These are phyloP conservation scores for Xiphorhynchus elegans DNA, from an alignment of 2,113 vertebrate genomes.

Conservation along the genomic window DNA sequence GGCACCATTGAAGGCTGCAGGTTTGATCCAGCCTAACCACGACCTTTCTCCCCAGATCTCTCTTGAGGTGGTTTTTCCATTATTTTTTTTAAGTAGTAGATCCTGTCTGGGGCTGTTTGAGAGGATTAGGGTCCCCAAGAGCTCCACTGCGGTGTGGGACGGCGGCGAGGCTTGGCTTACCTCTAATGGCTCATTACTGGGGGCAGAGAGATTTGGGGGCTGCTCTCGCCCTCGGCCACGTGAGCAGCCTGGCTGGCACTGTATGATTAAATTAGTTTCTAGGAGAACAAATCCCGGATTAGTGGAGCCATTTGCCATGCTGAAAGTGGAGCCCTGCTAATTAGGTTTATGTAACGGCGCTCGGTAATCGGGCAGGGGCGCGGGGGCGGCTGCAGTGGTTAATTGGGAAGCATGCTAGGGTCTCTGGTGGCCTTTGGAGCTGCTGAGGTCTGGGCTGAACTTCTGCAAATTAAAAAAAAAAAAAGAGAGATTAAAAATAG, in stretches of 20 bases:
- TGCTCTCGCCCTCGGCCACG: background rate
- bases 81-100: rapidly evolving
- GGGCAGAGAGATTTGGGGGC: background rate
- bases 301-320: background rate
- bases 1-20: rapidly evolving
- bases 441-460: background rate
- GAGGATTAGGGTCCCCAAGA: background rate
- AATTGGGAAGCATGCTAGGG: background rate
- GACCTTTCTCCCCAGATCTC: background rate
- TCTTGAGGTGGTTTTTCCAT: background rate
- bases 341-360: slow-evolving; percentile 45
- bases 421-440: background rate
- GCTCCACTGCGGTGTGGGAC: background rate
- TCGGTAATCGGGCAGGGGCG: background rate
- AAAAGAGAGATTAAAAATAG: background rate
- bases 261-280: slow-evolving; percentile 11
- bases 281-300: slow-evolving; percentile 56
- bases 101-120: background rate
- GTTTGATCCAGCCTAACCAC: background rate
- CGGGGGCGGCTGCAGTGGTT: rapidly evolving
- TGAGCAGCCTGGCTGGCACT: slow-evolving; percentile 41
- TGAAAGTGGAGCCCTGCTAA: slow-evolving; percentile 49
- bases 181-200: background rate
- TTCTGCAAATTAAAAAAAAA: background rate
- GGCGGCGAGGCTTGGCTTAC: background rate